Evolutionary conservation across 1,140 invertebrate species (phyloP).

Genomic region (Leptestheria dahalacensis): DNA sequence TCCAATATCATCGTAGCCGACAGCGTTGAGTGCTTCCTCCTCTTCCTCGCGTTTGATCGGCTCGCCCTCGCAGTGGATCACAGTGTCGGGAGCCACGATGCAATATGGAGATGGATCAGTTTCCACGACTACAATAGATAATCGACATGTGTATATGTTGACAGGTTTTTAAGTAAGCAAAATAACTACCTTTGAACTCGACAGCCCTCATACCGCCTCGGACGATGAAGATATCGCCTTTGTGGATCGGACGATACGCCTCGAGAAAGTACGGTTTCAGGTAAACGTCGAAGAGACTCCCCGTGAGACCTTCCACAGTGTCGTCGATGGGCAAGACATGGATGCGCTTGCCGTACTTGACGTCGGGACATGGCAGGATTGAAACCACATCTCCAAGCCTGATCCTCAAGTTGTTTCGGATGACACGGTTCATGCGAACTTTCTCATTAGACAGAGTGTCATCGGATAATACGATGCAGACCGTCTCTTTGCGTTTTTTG

Average conservation of each 20-base stretch:
- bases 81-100: conserved; percentile 96
- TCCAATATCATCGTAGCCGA: conserved; percentile 98
- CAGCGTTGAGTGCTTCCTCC: conserved; percentile 92
- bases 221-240: conserved; percentile 94
- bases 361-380: conserved; percentile 84
- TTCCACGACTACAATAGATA: conserved; percentile 54
- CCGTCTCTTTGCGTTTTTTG: conserved; percentile 93
- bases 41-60: conserved; percentile 98
- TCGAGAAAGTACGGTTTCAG: conserved; percentile 98
- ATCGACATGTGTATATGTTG: no score
- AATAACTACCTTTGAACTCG: conserved; percentile 66
- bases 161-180: no score
- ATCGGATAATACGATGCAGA: conserved; percentile 94
- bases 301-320: conserved; percentile 93
- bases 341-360: conserved; percentile 95
- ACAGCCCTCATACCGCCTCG: conserved; percentile 96
- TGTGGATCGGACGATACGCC: conserved; percentile 94
- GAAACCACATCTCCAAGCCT: conserved; percentile 90
- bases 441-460: conserved; percentile 93
- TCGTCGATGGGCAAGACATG: conserved; percentile 99
- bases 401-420: conserved; percentile 94
- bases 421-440: conserved; percentile 96
- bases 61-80: conserved; percentile 98
- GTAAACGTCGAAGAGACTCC: conserved; percentile 96
- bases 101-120: conserved; percentile 96